Evolutionary conservation across 2,113 vertebrate genomes (phyloP), one percentile per base, ranked within the genome.

Genomic region (Ceyx cyanopectus): DNA sequence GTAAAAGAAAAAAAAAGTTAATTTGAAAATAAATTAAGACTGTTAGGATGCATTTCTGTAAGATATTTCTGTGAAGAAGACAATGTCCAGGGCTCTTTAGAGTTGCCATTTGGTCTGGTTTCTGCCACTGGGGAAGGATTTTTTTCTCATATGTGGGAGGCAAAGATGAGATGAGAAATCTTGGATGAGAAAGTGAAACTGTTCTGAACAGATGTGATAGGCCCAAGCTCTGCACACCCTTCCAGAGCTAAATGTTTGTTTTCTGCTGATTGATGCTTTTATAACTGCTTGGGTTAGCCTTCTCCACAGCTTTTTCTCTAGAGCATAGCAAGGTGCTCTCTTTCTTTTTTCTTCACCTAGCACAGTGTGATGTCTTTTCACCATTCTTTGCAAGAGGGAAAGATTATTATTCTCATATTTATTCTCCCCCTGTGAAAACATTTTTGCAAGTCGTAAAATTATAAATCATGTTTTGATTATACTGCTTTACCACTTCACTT

Each of bases 181-280:
- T 57, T 2, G 0, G 10, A 14, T 65, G 30, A 32, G 72, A 90
- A 76, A 69, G 7, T 65, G 45, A 87, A 90, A 54, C 29, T 41
- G 2, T 41, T 53, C 12, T 17, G 30, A 58, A 27, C 43, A 67
- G 41, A 50, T 45, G 30, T n/a, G 30, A 43, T 23, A 57, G 45
- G 23, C 3, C 3, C 24, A 16, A 10, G 18, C 27, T 51, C 6
- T 51, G 8, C 1, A 1, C 14, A 2, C 27, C 30, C 12, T 56
- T 78, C 17, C 30, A 26, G 30, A 32, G 9, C 14, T 34, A 15
- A 40, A 34, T 10, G 7, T 8, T n/a, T 34, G 12, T 30, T 54
- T 73, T 56, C 50, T 63, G 26, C 23, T 56, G 23, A 58, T 78
- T 9, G 6, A 6, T 70, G 58, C 32, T 63, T 54, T 46, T 56